phyloP scores from a whole-genome alignment of 2,113 vertebrate genomes.

The Daboia siamensis region DNA sequence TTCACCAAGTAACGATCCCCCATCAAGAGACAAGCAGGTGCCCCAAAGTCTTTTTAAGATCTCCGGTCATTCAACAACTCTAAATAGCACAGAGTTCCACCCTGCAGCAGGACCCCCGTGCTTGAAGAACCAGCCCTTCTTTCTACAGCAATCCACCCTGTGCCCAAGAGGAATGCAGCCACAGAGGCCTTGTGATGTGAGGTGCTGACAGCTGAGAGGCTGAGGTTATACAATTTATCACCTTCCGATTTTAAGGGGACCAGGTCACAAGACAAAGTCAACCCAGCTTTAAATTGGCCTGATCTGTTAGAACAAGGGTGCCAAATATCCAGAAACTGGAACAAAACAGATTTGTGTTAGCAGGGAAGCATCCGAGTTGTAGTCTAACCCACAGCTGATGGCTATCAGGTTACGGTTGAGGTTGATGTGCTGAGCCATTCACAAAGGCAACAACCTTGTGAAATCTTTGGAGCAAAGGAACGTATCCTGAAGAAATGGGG shows the following conservation, averaged over 20 bases:
- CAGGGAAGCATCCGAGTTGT: not conserved
- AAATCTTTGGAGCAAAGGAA: not conserved
- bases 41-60: not conserved
- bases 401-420: not conserved
- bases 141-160: not conserved
- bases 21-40: not conserved
- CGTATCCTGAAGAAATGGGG: not conserved
- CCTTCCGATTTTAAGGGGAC: not conserved
- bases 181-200: not conserved
- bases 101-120: not conserved
- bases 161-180: not conserved
- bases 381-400: not conserved
- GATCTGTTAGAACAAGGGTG: not conserved
- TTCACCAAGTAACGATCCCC: conserved; percentile 3
- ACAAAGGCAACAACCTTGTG: not conserved
- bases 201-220: not conserved
- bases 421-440: not conserved
- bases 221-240: accelerated
- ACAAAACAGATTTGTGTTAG: not conserved
- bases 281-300: not conserved
- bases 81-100: conserved; percentile 38
- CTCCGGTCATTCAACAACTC: conserved; percentile 5
- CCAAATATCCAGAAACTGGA: not conserved
- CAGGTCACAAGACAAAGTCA: not conserved
- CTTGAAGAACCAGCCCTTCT: not conserved